phyloP scores from a whole-genome alignment of 2,797 vertebrate species.

The Sarcoramphus papa region DNA sequence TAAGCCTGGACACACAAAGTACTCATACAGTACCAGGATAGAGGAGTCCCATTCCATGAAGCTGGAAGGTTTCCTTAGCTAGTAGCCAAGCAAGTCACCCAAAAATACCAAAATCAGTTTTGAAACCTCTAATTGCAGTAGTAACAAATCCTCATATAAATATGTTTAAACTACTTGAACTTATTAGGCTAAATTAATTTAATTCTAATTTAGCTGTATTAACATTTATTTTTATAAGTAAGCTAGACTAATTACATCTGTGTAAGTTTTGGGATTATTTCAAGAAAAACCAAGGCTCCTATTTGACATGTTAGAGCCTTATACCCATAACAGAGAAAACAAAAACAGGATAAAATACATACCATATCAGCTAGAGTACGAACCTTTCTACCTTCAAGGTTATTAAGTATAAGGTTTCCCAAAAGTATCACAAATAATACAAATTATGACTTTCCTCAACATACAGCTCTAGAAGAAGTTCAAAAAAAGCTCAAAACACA shows the following conservation, averaged over 20 bases:
- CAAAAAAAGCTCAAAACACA: background rate
- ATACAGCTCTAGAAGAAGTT: background rate
- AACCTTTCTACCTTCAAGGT: background rate
- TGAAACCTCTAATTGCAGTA: background rate
- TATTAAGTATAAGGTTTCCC: background rate
- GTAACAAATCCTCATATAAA: background rate
- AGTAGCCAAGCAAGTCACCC: background rate
- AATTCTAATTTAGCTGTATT: background rate
- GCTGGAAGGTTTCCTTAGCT: background rate
- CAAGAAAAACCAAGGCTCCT: background rate
- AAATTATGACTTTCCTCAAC: background rate
- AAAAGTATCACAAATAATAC: background rate
- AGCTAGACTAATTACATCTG: background rate
- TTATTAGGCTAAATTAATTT: background rate
- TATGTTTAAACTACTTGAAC: background rate
- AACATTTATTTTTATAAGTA: background rate
- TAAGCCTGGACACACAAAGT: background rate
- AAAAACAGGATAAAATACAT: background rate
- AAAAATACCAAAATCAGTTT: background rate
- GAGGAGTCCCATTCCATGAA: background rate
- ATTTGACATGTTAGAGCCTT: background rate
- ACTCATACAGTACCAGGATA: fast-evolving
- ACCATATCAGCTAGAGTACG: fast-evolving
- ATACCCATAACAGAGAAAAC: background rate
- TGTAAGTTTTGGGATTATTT: background rate